Evolutionary conservation across 23 tunicate species (phyloP).

Genomic region (Trididemnum nubilum): DNA sequence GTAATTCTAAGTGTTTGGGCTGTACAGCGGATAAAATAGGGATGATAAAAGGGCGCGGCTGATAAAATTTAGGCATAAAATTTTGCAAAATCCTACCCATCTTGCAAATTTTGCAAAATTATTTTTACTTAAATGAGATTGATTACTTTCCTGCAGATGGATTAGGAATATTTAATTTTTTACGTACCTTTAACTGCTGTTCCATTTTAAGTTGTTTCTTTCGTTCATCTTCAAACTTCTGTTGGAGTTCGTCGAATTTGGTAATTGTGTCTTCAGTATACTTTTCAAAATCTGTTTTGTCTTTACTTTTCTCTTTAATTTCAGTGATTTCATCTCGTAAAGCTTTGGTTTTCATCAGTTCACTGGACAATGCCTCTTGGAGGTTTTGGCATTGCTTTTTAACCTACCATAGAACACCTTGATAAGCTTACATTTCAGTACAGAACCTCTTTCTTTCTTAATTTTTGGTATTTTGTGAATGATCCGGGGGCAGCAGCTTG

Average conservation of each 20-base stretch:
- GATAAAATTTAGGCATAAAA: no score
- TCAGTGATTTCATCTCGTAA: conserved; percentile 4
- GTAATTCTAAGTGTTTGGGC: no score
- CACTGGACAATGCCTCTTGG: neutral
- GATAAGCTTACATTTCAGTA: neutral
- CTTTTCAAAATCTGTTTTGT: conserved; percentile 22
- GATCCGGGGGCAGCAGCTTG: no score
- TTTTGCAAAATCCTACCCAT: no score
- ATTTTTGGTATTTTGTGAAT: no score
- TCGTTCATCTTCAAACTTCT: neutral
- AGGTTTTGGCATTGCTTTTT: conserved; percentile 33
- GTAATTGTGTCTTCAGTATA: conserved; percentile 15
- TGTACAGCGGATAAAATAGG: no score
- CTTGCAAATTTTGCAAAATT: no score
- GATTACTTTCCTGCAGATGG: no score
- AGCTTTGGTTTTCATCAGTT: conserved; percentile 9
- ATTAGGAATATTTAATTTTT: no score
- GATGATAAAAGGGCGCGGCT: no score
- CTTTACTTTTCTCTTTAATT: conserved; percentile 13
- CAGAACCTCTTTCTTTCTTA: neutral
- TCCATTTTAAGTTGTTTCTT: neutral
- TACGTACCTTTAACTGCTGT: neutral
- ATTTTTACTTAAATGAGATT: no score
- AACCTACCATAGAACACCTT: neutral
- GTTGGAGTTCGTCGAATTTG: neutral